Evolutionary conservation across 1,140 invertebrate genomes (phyloP).

Genomic region (Augochlora pura): DNA sequence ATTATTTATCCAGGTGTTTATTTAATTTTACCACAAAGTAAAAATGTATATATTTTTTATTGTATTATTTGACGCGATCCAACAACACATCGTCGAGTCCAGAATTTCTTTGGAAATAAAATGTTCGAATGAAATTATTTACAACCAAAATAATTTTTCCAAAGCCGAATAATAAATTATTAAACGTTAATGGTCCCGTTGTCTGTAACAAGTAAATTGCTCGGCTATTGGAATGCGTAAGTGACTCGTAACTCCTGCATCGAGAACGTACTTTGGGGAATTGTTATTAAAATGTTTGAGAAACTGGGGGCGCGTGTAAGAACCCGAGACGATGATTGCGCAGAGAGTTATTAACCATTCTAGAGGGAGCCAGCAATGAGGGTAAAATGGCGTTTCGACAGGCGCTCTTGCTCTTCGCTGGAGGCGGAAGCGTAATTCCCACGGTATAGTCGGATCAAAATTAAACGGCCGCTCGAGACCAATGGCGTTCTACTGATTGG

Average conservation of each 20-base stretch:
- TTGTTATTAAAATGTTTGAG: conserved; percentile 6
- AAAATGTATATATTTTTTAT: background rate
- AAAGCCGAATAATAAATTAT: too few relatives aligned
- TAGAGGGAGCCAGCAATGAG: conserved; percentile 1
- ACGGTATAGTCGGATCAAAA: background rate
- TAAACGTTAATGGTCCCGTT: too few relatives aligned
- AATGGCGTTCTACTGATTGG: too few relatives aligned
- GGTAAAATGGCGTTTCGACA: conserved; percentile 18
- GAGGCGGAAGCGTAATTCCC: background rate
- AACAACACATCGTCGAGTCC: background rate
- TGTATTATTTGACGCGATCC: background rate
- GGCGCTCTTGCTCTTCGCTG: conserved; percentile 7
- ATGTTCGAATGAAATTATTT: background rate
- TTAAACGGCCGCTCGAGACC: background rate
- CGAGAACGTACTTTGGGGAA: background rate
- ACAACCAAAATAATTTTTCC: too few relatives aligned
- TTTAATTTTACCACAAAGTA: background rate
- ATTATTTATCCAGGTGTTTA: too few relatives aligned
- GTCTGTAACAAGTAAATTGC: too few relatives aligned
- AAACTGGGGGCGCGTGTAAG: background rate
- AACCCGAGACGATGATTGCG: conserved; percentile 11
- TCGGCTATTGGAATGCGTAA: too few relatives aligned
- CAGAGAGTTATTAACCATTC: conserved; percentile 2
- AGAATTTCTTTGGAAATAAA: background rate
- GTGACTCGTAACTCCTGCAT: too few relatives aligned